Evolutionary conservation across 2,113 vertebrate species (phyloP).

Genomic region (Echinops telfairi): DNA sequence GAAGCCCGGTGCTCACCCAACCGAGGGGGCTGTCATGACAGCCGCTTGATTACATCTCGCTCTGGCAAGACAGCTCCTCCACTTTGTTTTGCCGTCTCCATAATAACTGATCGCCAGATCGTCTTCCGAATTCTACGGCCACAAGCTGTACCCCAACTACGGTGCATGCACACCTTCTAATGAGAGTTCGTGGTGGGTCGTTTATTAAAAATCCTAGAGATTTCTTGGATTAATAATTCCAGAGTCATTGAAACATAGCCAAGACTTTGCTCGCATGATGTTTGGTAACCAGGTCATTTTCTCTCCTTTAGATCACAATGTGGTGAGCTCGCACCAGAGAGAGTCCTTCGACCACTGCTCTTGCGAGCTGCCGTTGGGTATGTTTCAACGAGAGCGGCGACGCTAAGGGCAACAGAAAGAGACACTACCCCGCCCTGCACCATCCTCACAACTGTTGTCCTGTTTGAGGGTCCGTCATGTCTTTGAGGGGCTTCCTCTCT

Average conservation of each 20-base stretch:
- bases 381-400: too few relatives aligned
- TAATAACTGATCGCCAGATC: not conserved
- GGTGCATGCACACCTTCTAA: not conserved
- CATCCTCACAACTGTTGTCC: too few relatives aligned
- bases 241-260: not conserved
- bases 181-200: not conserved
- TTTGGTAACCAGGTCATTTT: not conserved
- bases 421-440: too few relatives aligned
- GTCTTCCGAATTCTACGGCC: not conserved
- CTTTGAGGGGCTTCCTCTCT: too few relatives aligned
- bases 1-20: slow-evolving; percentile 25
- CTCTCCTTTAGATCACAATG: too few relatives aligned
- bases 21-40: not conserved
- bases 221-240: not conserved
- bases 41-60: not conserved
- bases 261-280: not conserved
- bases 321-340: too few relatives aligned
- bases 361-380: too few relatives aligned
- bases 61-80: too few relatives aligned
- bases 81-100: not conserved
- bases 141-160: not conserved
- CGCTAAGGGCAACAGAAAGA: too few relatives aligned
- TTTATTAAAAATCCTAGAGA: slow-evolving; percentile 16
- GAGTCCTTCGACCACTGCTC: too few relatives aligned
- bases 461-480: too few relatives aligned